Conservation (phyloP, 2,113 vertebrate genomes). For the Nettapus auritus region DNA sequence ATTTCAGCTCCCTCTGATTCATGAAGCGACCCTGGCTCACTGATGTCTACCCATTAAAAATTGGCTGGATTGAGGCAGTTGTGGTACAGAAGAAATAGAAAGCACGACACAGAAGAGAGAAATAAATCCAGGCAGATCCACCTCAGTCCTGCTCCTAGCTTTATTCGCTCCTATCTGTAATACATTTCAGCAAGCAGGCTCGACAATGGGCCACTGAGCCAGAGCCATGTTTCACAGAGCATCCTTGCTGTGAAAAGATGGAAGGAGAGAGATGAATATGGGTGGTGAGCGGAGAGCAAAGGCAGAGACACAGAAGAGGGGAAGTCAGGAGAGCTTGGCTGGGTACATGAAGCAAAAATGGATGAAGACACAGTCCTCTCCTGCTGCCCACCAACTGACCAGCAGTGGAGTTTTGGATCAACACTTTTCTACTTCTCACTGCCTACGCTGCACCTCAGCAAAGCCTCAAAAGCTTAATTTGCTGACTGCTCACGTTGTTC, state of each 20-base stretch:
- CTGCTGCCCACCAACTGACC: neutral
- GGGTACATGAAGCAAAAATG: neutral
- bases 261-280: neutral
- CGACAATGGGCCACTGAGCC: neutral
- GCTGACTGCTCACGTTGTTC: neutral
- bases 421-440: neutral
- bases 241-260: neutral
- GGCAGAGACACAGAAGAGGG: neutral
- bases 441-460: neutral
- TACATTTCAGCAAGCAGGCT: neutral
- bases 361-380: neutral
- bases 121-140: slow-evolving; percentile 23
- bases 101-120: neutral
- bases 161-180: neutral
- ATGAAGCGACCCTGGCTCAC: neutral
- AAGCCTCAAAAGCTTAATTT: neutral
- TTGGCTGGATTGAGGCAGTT: neutral
- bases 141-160: neutral
- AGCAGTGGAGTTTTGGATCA: neutral
- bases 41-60: slow-evolving; percentile 21
- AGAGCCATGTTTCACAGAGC: neutral
- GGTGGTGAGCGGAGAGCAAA: neutral
- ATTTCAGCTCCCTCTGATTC: slow-evolving; percentile 28
- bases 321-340: neutral
- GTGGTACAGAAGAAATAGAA: neutral